Evolutionary conservation across 2,113 vertebrate species (phyloP), one percentile per base, ranked within the genome.

Genomic region (Aldabrachelys gigantea): DNA sequence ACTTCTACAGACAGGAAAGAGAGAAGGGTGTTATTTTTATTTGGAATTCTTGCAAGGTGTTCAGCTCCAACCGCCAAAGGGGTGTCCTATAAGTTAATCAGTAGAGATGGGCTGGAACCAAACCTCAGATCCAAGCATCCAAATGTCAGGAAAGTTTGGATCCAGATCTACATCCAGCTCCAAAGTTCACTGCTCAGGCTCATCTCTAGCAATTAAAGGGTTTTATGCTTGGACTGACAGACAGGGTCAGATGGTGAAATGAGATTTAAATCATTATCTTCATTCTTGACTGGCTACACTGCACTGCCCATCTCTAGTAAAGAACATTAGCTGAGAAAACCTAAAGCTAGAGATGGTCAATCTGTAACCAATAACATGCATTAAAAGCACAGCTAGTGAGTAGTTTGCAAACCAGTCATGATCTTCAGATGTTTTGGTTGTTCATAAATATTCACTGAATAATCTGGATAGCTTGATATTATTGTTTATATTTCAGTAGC

Each of bases 401-500:
- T 92, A 93, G 87, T 5, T 62, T 80, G 44, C 0, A 44, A 44
- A 76, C 72, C 41, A 76, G 38, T 76, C 4, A 41, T 3, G 24
- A 76, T 82, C 49, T 52, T 91, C 11, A 85, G 4, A 4, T 87
- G 54, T 50, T 10, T 94, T 91, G 0, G 0, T 53, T 84, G 22
- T 92, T 72, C 52, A 82, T 87, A 90, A 56, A 85, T 84, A 89
- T 85, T 84, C 96, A 35, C 72, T 89, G 94, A 92, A 91, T 90
- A 76, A 91, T 88, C 93, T 89, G 76, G 31, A 90, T 89, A 2
- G 12, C 3, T 62, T 62, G 29, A 14, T 29, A 3, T 59, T 6
- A 24, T 13, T 5, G 49, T 80, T 92, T 85, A 76, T 92, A 53
- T 38, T 85, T 29, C 79, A 84, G 91, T 27, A 82, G 47, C 88